These are phyloP conservation scores for Fistularia tabacaria DNA, from an alignment of 2,797 vertebrate species.

Conservation along the genomic window DNA sequence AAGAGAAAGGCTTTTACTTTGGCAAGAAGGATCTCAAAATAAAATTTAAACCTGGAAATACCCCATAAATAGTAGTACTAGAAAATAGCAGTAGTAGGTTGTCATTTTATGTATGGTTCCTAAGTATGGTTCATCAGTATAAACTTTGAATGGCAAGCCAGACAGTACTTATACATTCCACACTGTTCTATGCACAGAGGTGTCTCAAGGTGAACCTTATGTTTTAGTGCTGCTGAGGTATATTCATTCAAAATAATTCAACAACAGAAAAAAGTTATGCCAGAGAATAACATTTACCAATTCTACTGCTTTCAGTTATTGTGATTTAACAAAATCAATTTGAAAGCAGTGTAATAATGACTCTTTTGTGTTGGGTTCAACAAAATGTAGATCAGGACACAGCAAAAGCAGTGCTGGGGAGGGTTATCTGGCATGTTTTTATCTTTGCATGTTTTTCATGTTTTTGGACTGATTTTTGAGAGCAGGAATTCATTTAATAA, in stretches of 20 bases:
- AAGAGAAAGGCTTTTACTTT: constrained; percentile 89
- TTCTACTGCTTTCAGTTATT: constrained; percentile 42
- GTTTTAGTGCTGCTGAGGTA: constrained; percentile 97
- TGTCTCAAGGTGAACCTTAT: constrained; percentile 84
- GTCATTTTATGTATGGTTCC: constrained; percentile 60
- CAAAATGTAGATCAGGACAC: constrained; percentile 25
- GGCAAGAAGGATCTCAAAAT: constrained; percentile 88
- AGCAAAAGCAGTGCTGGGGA: constrained; percentile 13
- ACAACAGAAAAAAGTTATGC: constrained; percentile 52
- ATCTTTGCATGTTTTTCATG: too few relatives aligned
- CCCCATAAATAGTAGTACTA: constrained; percentile 85
- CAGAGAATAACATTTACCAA: constrained; percentile 37
- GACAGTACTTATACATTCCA: constrained; percentile 84
- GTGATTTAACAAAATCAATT: constrained; percentile 25
- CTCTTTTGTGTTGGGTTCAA: constrained; percentile 36
- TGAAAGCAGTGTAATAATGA: constrained; percentile 37
- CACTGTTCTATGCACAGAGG: constrained; percentile 82
- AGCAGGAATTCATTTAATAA: constrained; percentile 24
- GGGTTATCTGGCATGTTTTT: constrained; percentile 38
- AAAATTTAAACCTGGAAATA: constrained; percentile 82
- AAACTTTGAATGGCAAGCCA: constrained; percentile 63
- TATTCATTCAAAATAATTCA: constrained; percentile 72
- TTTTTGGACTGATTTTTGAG: constrained; percentile 2
- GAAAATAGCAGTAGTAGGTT: constrained; percentile 83
- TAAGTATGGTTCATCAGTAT: constrained; percentile 58